Evolutionary conservation across 2,113 vertebrate species (phyloP), one percentile per base, ranked within the genome.

Genomic region (Pelodiscus sinensis): DNA sequence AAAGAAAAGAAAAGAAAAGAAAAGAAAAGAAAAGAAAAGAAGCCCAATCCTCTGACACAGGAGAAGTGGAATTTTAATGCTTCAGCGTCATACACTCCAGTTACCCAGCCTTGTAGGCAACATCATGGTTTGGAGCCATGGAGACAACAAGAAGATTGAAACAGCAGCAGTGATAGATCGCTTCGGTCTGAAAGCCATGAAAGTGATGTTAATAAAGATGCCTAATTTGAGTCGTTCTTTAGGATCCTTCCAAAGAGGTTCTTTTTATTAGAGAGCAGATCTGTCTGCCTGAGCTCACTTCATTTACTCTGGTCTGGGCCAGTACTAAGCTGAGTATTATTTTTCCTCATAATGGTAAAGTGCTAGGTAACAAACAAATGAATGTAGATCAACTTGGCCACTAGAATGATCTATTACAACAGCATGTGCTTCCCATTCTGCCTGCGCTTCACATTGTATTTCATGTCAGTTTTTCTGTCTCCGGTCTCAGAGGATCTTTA

Each of bases 161-260:
- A 91, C 62, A 82, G n/a, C 44, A 62, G 58, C 62, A 0, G 55
- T 92, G 85, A 95, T 94, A 96, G 82, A 95, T 94, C 91, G 81
- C 80, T 84, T 88, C 8, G 2, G 35, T 89, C 91, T 89, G 94
- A 62, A 92, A 94, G 88, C 90, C 92, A 96, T 96, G 95, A 97
- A 85, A 22, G 31, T 95, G 96, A 96, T 92, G 85, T 2, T 57
- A 94, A 94, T 96, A 84, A 96, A 95, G 96, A 95, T 87, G 51
- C 58, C 95, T 92, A 83, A 25, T 81, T 85, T 0, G 8, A 78
- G 93, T 44, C 71, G 89, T 82, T 54, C 31, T 87, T 85, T 0
- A 1, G 16, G 86, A 86, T 65, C 55, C 83, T 89, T 93, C 93
- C 86, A 78, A 2, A 79, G 78, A 88, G 84, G 31, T 52, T 90